Base-by-base conservation (phyloP, 2,888 invertebrate species). In the Drosophila ustulata region DNA sequence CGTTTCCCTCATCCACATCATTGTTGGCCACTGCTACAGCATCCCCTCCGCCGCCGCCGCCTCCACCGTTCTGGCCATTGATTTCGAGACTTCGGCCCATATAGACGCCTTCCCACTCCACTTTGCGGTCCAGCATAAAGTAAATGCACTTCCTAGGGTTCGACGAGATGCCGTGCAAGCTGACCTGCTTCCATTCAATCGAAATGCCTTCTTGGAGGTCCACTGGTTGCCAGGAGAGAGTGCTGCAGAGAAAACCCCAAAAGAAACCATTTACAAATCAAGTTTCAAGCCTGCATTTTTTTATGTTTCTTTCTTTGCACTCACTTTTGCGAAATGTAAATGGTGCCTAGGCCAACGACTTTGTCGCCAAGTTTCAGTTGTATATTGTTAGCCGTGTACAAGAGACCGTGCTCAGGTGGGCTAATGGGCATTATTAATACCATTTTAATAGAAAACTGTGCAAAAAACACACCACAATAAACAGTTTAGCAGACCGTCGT, bases 241-340 rank as follows among this genome's bases (percentile, higher is more conserved):
- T 86, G 67, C 92, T 92, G 68, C 3, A 74, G 59, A 9, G 9
- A 30, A 30, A 51, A 58, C 28, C 30, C 45, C 32, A 56, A 28
- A n/a, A 34, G 37, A 58, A 26, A 13, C 6, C 47, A 30, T 30
- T 45, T n/a, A 13, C 28, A 18, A 53, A 62, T 49, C 43, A 39
- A n/a, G 37, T 30, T 51, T 8, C 37, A 8, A 49, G 34, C 26
- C 47, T 50, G 52, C 6, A 4, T 37, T 37, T n/a, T 37, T 37
- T n/a, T 34, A 28, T 26, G 5, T 37, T 37, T n/a, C n/a, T 37
- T n/a, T 34, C 28, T 26, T 47, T 52, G 49, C 56, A 75, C 88
- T 80, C 67, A 92, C 92, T 90, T 91, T 79, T 91, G 91, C 30
- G 90, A 91, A 4, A 92, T 89, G 65, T 92, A 92, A 39, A 92